Conservation (phyloP, 2,888 invertebrate genomes). For the Trichogramma evanescens region DNA sequence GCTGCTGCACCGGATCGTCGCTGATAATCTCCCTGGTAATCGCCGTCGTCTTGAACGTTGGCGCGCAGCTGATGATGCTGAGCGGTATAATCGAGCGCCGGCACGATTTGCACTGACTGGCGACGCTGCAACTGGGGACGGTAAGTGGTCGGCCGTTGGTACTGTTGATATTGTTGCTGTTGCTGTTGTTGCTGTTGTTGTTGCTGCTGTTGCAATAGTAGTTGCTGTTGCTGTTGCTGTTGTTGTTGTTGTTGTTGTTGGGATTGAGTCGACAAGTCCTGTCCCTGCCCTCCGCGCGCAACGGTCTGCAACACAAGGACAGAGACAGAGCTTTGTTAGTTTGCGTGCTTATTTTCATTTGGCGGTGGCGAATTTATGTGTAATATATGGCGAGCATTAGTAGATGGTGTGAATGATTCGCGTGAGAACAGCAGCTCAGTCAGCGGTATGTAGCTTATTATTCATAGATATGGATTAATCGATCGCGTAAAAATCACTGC, state of each 20-base stretch:
- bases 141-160: constrained; percentile 41
- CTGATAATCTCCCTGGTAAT: not conserved
- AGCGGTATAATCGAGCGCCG: constrained; percentile 34
- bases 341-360: no score
- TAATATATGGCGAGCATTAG: no score
- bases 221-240: not conserved
- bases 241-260: not conserved
- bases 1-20: not conserved
- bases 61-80: constrained; percentile 6
- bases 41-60: constrained; percentile 13
- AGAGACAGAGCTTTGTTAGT: constrained; percentile 36
- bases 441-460: no score
- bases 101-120: constrained; percentile 36
- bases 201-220: not conserved
- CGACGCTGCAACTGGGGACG: constrained; percentile 35
- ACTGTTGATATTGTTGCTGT: constrained; percentile 28
- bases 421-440: no score
- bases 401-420: no score
- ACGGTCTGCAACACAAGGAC: constrained; percentile 46
- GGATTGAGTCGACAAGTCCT: constrained; percentile 26
- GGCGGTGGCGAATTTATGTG: no score
- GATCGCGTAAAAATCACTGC: no score
- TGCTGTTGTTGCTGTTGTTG: constrained; percentile 5
- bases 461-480: no score
- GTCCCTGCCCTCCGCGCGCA: constrained; percentile 46